Base-by-base conservation (phyloP, 37 sponge, comb jelly and placozoan species). In the Chondrosia reniformis region DNA sequence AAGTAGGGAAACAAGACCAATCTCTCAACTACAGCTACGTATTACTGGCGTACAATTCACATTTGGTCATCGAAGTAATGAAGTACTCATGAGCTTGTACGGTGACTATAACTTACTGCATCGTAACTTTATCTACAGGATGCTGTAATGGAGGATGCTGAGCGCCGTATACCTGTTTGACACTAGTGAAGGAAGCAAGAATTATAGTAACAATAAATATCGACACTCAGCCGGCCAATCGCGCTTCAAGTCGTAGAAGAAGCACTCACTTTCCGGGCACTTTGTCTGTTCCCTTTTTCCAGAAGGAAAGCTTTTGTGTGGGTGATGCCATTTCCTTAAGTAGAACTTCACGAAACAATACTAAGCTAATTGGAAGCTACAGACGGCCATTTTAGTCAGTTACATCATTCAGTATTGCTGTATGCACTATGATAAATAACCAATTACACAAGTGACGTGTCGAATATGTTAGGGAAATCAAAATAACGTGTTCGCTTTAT, bases 261-360 rank as follows among this genome's bases (percentile, higher is more conserved):
- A n/a, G n/a, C n/a, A n/a, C 78, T 45, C 2, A 89, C 91, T 87
- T 90, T 74, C 91, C 91, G 19, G 91, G 91, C 3, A 90, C 77
- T 61, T 90, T 90, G 62, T 69, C 83, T 55, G 56, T 56, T 4
- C 84, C 87, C 43, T 80, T 82, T 74, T 90, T 90, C 91, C 91
- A 90, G 52, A 90, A 90, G 6, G 91, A 46, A 24, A 67, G 80
- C 79, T 75, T 89, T 30, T 59, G 61, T 7, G n/a, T 59, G 30
- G 61, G 28, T 7, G 61, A 59, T 30, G 61, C 61, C 61, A n/a
- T n/a, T n/a, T n/a, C n/a, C n/a, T n/a, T n/a, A n/a, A n/a, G n/a
- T n/a, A n/a, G n/a, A n/a, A n/a, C n/a, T n/a, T n/a, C n/a, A n/a
- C n/a, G n/a, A n/a, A n/a, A n/a, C n/a, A n/a, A n/a, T n/a, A n/a